Percentiles rank a stretch among this genome's conserved stretches.
phyloP scores from a whole-genome alignment of 1,140 invertebrate species.

The Lordiphosa collinella region DNA sequence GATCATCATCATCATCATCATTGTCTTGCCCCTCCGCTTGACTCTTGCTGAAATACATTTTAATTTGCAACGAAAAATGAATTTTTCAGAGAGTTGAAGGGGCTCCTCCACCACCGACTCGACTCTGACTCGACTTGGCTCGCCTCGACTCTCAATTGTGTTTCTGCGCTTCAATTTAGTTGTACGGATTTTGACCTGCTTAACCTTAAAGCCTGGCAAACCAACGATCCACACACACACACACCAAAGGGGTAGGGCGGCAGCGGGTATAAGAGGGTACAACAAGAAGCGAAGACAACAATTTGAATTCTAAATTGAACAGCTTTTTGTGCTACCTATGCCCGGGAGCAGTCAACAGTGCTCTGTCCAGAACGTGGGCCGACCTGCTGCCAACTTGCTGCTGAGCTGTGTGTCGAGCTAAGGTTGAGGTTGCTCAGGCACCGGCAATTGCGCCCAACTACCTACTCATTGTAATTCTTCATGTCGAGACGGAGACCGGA shows the following conservation, averaged over 20 bases:
- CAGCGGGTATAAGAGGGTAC: constrained; percentile 9
- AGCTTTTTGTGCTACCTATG: constrained; percentile 78
- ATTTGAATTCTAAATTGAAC: constrained; percentile 78
- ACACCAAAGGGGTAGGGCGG: constrained; percentile 4
- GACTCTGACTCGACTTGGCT: no score
- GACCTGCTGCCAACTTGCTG: constrained; percentile 67
- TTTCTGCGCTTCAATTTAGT: constrained; percentile 76
- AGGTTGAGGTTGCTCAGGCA: constrained; percentile 19
- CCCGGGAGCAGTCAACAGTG: constrained; percentile 61
- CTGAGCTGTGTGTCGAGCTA: constrained; percentile 3
- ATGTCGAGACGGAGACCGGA: constrained; percentile 45
- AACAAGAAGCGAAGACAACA: constrained; percentile 69
- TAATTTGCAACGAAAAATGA: constrained; percentile 62
- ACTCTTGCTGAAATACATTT: constrained; percentile 54
- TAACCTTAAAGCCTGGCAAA: constrained; percentile 61
- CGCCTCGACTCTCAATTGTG: constrained; percentile 43
- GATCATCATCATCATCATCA: no score
- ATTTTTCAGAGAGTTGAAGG: constrained; percentile 36
- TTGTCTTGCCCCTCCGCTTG: neutral
- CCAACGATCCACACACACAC: neutral
- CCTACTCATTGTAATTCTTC: constrained; percentile 77
- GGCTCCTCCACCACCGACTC: constrained; percentile 3
- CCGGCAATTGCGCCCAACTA: constrained; percentile 74
- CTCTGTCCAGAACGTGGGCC: constrained; percentile 61
- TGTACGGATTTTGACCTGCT: constrained; percentile 78